Evolutionary conservation across 1,140 invertebrate species (phyloP).

Genomic region (Hormaphis cornu): DNA sequence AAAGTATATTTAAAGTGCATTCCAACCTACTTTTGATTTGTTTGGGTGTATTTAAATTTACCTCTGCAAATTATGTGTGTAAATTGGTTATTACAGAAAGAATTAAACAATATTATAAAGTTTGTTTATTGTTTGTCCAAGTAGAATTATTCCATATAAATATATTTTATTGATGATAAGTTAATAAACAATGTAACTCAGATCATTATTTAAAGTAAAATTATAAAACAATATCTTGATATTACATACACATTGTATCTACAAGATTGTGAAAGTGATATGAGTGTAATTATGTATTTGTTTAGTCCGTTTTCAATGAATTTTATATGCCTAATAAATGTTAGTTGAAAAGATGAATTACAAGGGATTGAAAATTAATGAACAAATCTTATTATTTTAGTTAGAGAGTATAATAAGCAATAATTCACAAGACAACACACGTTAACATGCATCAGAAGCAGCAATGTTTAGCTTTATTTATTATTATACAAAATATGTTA

Average conservation of each 20-base stretch:
- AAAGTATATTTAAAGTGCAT: neutral
- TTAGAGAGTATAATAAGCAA: slow-evolving; percentile 17
- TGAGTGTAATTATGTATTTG: neutral
- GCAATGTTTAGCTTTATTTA: neutral
- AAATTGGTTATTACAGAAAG: neutral
- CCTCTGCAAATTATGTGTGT: slow-evolving; percentile 8
- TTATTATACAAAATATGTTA: slow-evolving; percentile 25
- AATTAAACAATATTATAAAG: too few species aligned
- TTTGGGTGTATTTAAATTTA: neutral
- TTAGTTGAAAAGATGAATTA: neutral
- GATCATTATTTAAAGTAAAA: too few species aligned
- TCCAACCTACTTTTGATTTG: neutral
- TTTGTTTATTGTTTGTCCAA: too few species aligned
- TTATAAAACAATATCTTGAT: too few species aligned
- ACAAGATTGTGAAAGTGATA: too few species aligned
- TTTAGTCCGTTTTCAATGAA: neutral
- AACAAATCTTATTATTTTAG: slow-evolving; percentile 8
- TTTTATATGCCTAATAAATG: neutral
- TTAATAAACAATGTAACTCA: too few species aligned
- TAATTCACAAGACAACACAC: slow-evolving; percentile 23
- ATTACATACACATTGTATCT: too few species aligned
- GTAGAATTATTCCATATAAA: too few species aligned
- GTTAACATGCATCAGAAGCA: slow-evolving; percentile 10
- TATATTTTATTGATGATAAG: too few species aligned
- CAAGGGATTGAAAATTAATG: slow-evolving; percentile 1